Percentiles rank a stretch among this genome's conserved stretches.
These are phyloP conservation scores for Threskiornis aethiopicus DNA, from an alignment of 2,797 vertebrate genomes.

Conservation along the genomic window DNA sequence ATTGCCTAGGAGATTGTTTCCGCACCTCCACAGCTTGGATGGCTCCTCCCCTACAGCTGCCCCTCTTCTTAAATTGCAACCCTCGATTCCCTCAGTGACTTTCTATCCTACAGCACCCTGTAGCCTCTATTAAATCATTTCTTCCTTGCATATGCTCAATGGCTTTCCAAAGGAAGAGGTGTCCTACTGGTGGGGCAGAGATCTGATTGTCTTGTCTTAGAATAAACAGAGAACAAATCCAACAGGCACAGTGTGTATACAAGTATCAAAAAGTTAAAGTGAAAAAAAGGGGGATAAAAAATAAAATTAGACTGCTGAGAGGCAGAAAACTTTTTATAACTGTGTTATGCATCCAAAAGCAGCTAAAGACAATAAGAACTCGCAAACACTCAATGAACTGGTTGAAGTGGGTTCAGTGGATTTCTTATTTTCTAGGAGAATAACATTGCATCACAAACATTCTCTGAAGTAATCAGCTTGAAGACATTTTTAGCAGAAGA, in stretches of 20 bases:
- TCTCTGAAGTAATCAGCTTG: neutral
- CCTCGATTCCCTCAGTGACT: neutral
- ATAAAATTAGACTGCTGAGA: neutral
- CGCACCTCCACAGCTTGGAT: neutral
- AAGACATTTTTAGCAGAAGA: neutral
- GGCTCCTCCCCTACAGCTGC: slow-evolving; percentile 38
- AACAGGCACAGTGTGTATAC: neutral
- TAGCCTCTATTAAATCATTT: neutral
- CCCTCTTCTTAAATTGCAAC: slow-evolving; percentile 46
- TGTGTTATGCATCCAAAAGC: neutral
- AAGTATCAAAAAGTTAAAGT: neutral
- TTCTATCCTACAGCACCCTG: neutral
- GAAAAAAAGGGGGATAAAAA: neutral
- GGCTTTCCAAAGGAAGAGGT: neutral
- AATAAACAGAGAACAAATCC: neutral
- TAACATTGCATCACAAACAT: neutral
- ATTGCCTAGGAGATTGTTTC: slow-evolving; percentile 47
- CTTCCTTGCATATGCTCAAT: neutral
- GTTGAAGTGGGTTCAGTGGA: neutral
- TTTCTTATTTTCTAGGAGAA: neutral
- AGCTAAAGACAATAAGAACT: neutral
- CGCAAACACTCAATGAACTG: neutral
- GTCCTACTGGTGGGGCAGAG: neutral
- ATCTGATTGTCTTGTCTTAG: neutral
- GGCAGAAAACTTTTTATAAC: neutral